phyloP scores from a whole-genome alignment of 1,140 invertebrate species.

The Brachystomella parvula region DNA sequence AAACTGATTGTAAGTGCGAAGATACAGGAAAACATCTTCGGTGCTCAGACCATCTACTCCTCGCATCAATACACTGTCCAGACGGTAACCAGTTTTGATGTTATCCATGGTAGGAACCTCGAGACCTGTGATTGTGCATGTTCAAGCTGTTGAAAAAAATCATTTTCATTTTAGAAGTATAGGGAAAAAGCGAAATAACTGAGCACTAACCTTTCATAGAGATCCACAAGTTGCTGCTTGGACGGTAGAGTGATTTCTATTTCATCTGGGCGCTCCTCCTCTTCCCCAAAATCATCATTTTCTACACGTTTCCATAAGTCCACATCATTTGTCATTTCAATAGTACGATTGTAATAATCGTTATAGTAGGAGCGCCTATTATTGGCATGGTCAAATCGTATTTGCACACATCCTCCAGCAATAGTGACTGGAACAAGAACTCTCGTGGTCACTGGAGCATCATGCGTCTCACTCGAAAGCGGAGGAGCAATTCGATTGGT shows the following conservation, averaged over 20 bases:
- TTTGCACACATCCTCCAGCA: background rate
- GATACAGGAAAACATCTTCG: slow-evolving; percentile 69
- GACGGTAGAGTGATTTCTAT: slow-evolving; percentile 47
- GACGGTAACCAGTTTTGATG: slow-evolving; percentile 45
- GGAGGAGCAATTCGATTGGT: too few relatives aligned
- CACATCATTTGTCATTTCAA: slow-evolving; percentile 50
- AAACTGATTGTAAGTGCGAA: slow-evolving; percentile 54
- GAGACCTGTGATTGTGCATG: background rate
- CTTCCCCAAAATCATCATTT: slow-evolving; percentile 56
- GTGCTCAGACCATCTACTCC: slow-evolving; percentile 66
- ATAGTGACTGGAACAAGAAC: background rate
- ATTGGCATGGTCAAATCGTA: background rate
- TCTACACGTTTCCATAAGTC: slow-evolving; percentile 57
- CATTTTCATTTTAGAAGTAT: background rate
- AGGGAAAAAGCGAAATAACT: background rate
- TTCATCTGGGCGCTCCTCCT: slow-evolving; percentile 54
- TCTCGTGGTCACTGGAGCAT: too few relatives aligned
- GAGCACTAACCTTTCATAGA: slow-evolving; percentile 51
- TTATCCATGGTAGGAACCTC: slow-evolving; percentile 13
- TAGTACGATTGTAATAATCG: slow-evolving; percentile 45
- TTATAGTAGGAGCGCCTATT: slow-evolving; percentile 1
- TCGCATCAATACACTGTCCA: slow-evolving; percentile 64
- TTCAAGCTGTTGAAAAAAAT: background rate
- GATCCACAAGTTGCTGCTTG: slow-evolving; percentile 53
- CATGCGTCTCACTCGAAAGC: too few relatives aligned